phyloP scores from a whole-genome alignment of 2,888 invertebrate species.

The Oscheius sp. region DNA sequence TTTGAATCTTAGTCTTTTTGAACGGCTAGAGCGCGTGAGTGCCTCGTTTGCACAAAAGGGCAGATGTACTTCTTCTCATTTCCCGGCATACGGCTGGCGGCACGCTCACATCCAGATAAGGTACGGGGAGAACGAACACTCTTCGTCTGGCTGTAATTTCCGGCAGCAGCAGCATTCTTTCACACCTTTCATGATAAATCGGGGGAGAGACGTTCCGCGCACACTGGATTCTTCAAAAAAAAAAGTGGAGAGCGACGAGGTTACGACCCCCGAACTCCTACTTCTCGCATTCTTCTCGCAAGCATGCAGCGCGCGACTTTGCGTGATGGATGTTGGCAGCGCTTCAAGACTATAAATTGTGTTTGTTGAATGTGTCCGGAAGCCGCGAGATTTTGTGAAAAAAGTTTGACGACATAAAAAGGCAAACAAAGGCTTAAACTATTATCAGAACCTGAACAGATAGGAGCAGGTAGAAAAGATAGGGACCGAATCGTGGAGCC shows the following conservation, averaged over 20 bases:
- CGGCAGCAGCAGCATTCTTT: slow-evolving; percentile 3
- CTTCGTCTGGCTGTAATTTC: not conserved
- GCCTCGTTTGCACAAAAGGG: slow-evolving; percentile 32
- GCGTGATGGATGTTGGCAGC: slow-evolving; percentile 37
- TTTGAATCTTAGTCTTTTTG: slow-evolving; percentile 4
- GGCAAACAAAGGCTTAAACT: too few species aligned
- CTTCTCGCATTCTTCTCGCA: slow-evolving; percentile 23
- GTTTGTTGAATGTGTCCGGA: slow-evolving; percentile 37
- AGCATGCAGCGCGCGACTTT: slow-evolving; percentile 10
- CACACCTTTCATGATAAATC: slow-evolving; percentile 2
- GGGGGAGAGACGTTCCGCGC: not conserved
- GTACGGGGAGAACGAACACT: slow-evolving; percentile 8
- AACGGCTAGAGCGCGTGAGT: not conserved
- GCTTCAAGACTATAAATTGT: slow-evolving; percentile 35
- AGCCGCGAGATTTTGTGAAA: slow-evolving; percentile 3
- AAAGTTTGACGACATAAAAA: too few species aligned
- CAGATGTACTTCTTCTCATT: slow-evolving; percentile 19
- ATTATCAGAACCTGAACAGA: too few species aligned
- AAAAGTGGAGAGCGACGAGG: not conserved
- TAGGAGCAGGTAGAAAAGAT: too few species aligned
- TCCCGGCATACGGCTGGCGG: not conserved
- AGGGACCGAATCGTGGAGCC: too few species aligned
- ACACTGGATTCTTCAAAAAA: not conserved
- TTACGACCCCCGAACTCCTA: slow-evolving; percentile 17
- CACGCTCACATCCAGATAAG: slow-evolving; percentile 14